Evolutionary conservation across 2,797 vertebrate genomes (phyloP).

Genomic region (Peromyscus melanophrys): DNA sequence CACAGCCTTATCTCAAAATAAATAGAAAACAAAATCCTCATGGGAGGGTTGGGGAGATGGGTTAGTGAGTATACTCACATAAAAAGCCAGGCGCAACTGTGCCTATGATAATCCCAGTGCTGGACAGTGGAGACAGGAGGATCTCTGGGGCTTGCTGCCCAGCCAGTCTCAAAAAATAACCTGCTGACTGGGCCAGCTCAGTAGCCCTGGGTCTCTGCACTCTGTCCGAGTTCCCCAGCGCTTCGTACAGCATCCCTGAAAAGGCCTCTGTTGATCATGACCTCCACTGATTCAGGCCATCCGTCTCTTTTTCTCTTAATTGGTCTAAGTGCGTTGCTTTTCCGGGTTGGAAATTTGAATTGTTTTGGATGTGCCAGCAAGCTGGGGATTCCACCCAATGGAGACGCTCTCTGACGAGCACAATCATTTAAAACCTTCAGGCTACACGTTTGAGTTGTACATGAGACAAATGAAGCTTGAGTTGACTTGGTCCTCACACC

Average conservation of each 20-base stretch:
- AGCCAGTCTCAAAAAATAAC: background rate
- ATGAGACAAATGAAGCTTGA: background rate
- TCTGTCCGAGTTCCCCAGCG: background rate
- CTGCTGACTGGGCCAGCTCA: background rate
- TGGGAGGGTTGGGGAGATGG: background rate
- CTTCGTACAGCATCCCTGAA: background rate
- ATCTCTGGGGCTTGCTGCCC: background rate
- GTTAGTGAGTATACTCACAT: background rate
- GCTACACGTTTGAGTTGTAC: background rate
- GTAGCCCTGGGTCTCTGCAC: background rate
- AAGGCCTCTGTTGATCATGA: background rate
- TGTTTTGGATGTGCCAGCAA: background rate
- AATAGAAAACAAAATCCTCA: background rate
- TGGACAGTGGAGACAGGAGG: background rate
- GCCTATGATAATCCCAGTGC: background rate
- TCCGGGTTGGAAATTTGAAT: background rate
- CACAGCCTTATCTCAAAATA: background rate
- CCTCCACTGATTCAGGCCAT: background rate
- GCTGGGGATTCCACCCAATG: background rate
- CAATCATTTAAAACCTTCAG: background rate
- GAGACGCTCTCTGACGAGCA: background rate
- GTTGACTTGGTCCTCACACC: background rate
- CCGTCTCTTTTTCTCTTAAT: background rate
- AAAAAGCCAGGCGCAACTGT: background rate
- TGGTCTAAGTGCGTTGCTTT: slow-evolving; percentile 17